A percentile compares a stretch with the other conserved stretches of the same genome.
Evolutionary conservation across 2,888 invertebrate genomes (phyloP).

Genomic region (Erpobdella octoculata): DNA sequence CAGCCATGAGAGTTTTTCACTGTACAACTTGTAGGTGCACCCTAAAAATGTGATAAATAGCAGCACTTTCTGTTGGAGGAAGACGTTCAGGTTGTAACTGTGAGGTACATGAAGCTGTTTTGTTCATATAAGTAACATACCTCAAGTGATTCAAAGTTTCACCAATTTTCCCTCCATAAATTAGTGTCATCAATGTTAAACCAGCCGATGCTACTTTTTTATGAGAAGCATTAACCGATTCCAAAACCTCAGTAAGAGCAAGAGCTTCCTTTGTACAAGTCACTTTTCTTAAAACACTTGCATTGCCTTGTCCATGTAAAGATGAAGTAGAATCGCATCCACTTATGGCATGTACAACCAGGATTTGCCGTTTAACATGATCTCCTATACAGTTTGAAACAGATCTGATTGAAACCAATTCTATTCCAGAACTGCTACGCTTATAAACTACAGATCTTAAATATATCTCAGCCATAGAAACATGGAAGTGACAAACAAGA

Average conservation of each 20-base stretch:
- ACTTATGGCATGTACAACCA: neutral
- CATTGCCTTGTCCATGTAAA: neutral
- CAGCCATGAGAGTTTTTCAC: neutral
- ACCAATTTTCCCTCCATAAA: no score
- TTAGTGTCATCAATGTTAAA: no score
- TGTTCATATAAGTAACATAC: neutral
- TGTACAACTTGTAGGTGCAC: conserved; percentile 16
- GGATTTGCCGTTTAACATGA: neutral
- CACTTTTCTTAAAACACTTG: neutral
- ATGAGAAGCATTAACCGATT: neutral
- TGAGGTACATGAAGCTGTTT: neutral
- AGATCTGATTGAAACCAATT: neutral
- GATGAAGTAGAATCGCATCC: neutral
- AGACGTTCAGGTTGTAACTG: neutral
- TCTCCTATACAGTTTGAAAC: neutral
- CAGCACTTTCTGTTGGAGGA: conserved; percentile 11
- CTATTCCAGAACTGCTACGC: neutral
- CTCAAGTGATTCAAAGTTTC: conserved; percentile 8
- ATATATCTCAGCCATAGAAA: neutral
- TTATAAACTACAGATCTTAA: neutral
- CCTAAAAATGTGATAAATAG: neutral
- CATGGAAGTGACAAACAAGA: neutral
- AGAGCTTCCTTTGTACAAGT: neutral
- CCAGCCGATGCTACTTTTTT: no score
- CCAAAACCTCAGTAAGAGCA: neutral